Evolutionary conservation across 2,113 vertebrate species (phyloP), one percentile per base, ranked within the genome.

Genomic region (Theristicus caerulescens): DNA sequence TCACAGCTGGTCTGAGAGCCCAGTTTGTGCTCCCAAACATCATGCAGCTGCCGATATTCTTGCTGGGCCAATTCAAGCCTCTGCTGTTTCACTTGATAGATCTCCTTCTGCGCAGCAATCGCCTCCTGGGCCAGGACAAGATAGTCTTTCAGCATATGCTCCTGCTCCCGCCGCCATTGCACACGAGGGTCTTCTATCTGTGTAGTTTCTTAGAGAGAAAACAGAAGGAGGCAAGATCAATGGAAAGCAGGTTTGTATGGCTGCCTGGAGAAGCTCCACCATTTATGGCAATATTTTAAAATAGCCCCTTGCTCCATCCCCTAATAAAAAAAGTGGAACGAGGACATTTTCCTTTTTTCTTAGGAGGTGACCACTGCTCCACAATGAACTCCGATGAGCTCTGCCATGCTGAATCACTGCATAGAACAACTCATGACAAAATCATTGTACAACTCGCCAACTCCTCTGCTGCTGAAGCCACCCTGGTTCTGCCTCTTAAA

Each of bases 21-120:
- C 36, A 99, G 98, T 96, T 99, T 99, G 98, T 99, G 99, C 95
- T 99, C 98, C 99, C 99, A 99, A 31, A 98, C 98, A 46, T 99
- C 98, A 7, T 99, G 98, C 69, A 99, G 99, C 96, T 99, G 99
- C 95, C 97, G 98, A 90, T 99, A 99, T 94, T 99, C 99, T 79
- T 99, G 99, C 98, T 99, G 99, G 5, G 99, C 99, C 46, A 99
- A 98, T 70, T 98, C 98, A 73, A 99, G 98, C 34, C 99, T 97
- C 98, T 99, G 99, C 97, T 99, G 99, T 96, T 99, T 99, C 97
- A 99, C 99, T 97, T 99, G 99, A 93, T 99, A 99, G 97, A 99
- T 99, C 98, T 99, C 99, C 97, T 99, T 99, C 96, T 99, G 99
- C 1, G 99, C 99, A n/a, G 98, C 98, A 94, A 99, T 98, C 0